These are phyloP conservation scores for Triplophysa tibetana DNA, from an alignment of 2,113 vertebrate genomes.

Conservation along the genomic window DNA sequence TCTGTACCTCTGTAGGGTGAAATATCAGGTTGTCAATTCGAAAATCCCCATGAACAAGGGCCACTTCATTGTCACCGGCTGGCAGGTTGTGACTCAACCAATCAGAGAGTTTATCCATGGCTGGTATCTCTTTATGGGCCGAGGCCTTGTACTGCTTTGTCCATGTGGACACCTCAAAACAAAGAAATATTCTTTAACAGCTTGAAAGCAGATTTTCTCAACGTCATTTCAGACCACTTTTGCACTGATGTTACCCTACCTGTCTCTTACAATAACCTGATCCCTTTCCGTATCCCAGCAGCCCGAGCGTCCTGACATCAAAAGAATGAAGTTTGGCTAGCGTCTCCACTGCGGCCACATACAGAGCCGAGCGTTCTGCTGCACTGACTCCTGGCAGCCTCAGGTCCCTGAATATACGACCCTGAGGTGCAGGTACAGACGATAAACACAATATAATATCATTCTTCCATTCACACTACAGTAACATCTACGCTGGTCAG, in stretches of 20 bases:
- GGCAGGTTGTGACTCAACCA: conserved; percentile 88
- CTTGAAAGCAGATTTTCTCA: background rate
- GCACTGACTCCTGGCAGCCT: conserved; percentile 76
- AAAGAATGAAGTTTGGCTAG: conserved; percentile 84
- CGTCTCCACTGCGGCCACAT: conserved; percentile 81
- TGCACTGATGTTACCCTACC: conserved; percentile 60
- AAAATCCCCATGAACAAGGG: conserved; percentile 89
- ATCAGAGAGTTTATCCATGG: conserved; percentile 81
- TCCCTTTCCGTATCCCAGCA: conserved; percentile 82
- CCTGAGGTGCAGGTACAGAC: conserved; percentile 68
- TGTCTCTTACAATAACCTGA: conserved; percentile 88
- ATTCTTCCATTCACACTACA: background rate
- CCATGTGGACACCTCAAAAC: conserved; percentile 85
- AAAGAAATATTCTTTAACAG: background rate
- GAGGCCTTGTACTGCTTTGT: conserved; percentile 86
- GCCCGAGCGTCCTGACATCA: conserved; percentile 71
- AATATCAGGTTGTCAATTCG: conserved; percentile 89
- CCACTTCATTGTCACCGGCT: conserved; percentile 76
- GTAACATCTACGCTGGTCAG: background rate
- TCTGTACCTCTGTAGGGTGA: conserved; percentile 85
- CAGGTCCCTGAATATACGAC: conserved; percentile 85
- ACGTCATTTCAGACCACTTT: background rate
- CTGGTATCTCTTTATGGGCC: conserved; percentile 80
- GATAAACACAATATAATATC: background rate
- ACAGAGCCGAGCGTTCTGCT: conserved; percentile 84